A percentile compares a stretch with the other conserved stretches of the same genome.
These are phyloP conservation scores for Delphinus delphis DNA, from an alignment of 2,113 vertebrate species.

Conservation along the genomic window DNA sequence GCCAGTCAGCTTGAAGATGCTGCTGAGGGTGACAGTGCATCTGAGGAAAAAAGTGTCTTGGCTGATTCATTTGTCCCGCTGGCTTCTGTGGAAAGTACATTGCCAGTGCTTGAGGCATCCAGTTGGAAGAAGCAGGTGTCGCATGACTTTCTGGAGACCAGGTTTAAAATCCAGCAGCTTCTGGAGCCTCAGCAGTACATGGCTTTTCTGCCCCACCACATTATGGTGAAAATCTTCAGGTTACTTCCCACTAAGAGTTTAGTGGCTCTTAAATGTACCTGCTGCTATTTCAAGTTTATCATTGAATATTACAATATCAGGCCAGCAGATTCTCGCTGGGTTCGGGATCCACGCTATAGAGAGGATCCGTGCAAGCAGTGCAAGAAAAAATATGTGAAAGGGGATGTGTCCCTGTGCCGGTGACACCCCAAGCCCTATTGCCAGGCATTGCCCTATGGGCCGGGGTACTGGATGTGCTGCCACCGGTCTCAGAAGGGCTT, in stretches of 20 bases:
- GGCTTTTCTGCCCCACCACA: slow-evolving; percentile 93
- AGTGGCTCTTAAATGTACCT: slow-evolving; percentile 95
- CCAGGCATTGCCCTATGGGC: slow-evolving; percentile 94
- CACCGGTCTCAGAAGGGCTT: slow-evolving; percentile 90
- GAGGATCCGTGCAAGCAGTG: slow-evolving; percentile 98
- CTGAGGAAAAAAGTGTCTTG: not conserved
- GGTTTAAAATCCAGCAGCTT: slow-evolving; percentile 94
- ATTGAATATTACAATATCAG: slow-evolving; percentile 94
- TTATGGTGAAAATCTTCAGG: slow-evolving; percentile 91
- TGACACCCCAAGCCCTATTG: slow-evolving; percentile 99
- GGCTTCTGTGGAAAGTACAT: not conserved
- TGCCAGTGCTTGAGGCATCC: slow-evolving; percentile 78
- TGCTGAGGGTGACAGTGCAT: not conserved
- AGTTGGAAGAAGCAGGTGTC: slow-evolving; percentile 86
- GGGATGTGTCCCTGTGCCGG: slow-evolving; percentile 94
- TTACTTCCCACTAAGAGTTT: slow-evolving; percentile 93
- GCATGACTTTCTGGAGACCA: slow-evolving; percentile 91
- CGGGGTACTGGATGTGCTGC: slow-evolving; percentile 98
- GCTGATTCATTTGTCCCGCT: slow-evolving; percentile 45
- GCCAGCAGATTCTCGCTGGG: slow-evolving; percentile 96
- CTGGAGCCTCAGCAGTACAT: slow-evolving; percentile 94
- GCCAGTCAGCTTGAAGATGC: slow-evolving; percentile 40
- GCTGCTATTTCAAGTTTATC: slow-evolving; percentile 93
- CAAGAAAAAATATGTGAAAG: slow-evolving; percentile 92
- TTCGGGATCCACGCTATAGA: slow-evolving; percentile 94